A percentile compares a stretch with the other conserved stretches of the same genome.
These are phyloP conservation scores for Bombus waltoni DNA, from an alignment of 1,140 invertebrate species.

Conservation along the genomic window DNA sequence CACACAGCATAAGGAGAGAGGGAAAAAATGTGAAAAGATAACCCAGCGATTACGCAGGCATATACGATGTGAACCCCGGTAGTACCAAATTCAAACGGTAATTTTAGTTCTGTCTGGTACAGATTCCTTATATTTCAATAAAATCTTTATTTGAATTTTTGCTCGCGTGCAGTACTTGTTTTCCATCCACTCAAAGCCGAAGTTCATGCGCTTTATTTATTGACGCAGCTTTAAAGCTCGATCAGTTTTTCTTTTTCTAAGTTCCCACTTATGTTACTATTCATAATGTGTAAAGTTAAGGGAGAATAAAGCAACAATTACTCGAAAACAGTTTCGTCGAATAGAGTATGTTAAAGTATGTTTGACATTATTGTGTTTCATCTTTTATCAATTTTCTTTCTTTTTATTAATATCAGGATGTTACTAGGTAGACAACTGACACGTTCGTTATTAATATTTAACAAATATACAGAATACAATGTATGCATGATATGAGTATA, in stretches of 20 bases:
- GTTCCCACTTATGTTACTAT: constrained; percentile 18
- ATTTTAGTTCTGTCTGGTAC: constrained; percentile 84
- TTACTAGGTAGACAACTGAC: background rate
- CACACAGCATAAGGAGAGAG: constrained; percentile 58
- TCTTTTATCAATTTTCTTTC: background rate
- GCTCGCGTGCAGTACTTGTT: constrained; percentile 33
- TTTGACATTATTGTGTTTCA: background rate
- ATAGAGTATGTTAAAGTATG: background rate
- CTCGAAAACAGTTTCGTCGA: background rate
- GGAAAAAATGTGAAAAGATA: constrained; percentile 63
- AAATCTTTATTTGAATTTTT: constrained; percentile 80
- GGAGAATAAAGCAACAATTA: constrained; percentile 35
- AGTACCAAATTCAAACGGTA: constrained; percentile 83
- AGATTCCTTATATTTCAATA: constrained; percentile 84
- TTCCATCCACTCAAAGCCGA: constrained; percentile 9
- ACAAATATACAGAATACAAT: background rate
- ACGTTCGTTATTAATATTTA: background rate
- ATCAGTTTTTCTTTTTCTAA: constrained; percentile 27
- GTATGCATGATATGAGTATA: background rate
- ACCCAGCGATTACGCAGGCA: constrained; percentile 77
- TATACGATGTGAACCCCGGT: constrained; percentile 82
- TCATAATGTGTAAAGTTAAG: constrained; percentile 22
- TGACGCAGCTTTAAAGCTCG: background rate
- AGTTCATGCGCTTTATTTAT: constrained; percentile 12
- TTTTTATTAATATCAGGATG: background rate